phyloP scores from a whole-genome alignment of 2,888 invertebrate genomes.

The Seira sanloemensis region DNA sequence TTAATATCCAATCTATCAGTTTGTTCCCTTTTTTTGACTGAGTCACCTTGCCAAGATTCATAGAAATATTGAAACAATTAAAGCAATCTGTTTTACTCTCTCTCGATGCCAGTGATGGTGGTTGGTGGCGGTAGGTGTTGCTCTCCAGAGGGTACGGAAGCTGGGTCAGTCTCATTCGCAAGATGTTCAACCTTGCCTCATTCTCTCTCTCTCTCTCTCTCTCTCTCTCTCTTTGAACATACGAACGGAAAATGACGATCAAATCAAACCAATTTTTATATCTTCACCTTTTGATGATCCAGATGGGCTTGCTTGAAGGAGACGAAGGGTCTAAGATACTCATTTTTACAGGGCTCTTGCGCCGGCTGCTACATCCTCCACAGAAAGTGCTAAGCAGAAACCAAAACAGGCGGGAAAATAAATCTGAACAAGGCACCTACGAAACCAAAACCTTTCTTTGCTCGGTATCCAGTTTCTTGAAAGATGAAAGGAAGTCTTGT shows the following conservation, averaged over 20 bases:
- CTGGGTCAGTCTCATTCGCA: neutral
- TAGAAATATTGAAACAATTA: neutral
- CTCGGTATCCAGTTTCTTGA: neutral
- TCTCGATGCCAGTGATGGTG: neutral
- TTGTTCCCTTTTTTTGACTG: neutral
- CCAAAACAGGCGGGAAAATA: neutral
- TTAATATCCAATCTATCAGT: slow-evolving; percentile 24
- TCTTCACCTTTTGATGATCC: neutral
- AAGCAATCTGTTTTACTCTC: neutral
- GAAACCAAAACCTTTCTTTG: neutral
- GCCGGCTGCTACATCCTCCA: neutral
- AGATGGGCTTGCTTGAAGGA: neutral
- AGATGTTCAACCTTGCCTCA: too few species aligned
- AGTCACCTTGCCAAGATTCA: neutral
- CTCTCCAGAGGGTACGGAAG: neutral
- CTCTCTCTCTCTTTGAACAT: neutral
- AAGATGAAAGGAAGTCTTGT: neutral
- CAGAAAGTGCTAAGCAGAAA: neutral
- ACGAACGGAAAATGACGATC: neutral
- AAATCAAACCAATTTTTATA: neutral
- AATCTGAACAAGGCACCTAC: slow-evolving; percentile 4
- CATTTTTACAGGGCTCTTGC: neutral
- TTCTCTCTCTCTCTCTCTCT: too few species aligned
- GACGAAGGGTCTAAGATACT: neutral
- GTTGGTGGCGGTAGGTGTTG: neutral